Evolutionary conservation across 2,113 vertebrate genomes (phyloP).

Genomic region (Myotis brandtii): DNA sequence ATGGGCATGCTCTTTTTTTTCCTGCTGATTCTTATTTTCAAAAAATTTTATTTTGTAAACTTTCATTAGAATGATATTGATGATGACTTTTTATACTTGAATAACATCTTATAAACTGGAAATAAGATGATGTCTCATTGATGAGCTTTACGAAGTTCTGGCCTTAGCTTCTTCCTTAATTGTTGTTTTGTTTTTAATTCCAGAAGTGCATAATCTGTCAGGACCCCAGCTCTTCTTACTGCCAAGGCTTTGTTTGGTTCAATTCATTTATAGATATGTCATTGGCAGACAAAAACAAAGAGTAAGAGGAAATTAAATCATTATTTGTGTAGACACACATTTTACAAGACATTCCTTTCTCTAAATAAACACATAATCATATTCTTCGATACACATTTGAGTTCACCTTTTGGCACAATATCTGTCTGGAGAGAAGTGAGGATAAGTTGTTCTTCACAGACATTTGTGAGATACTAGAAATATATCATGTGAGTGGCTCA

Average conservation of each 20-base stretch:
- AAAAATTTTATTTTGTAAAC: constrained; percentile 23
- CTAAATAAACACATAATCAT: neutral
- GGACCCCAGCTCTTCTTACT: neutral
- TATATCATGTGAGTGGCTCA: neutral
- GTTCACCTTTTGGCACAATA: neutral
- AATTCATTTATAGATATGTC: neutral
- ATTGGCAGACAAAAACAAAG: neutral
- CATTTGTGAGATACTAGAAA: constrained; percentile 45
- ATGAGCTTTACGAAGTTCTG: constrained; percentile 14
- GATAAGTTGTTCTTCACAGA: neutral
- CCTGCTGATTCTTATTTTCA: constrained; percentile 23
- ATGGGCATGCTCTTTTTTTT: neutral
- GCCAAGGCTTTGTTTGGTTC: constrained; percentile 22
- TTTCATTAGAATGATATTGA: neutral
- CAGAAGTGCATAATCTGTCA: neutral
- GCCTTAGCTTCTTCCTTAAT: neutral
- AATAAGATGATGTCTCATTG: neutral
- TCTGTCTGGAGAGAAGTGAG: neutral
- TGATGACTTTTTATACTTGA: neutral
- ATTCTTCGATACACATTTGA: neutral
- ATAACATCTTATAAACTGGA: neutral
- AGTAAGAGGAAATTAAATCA: neutral
- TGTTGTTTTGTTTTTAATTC: constrained; percentile 18
- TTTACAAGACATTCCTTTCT: constrained; percentile 36
- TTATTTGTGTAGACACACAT: neutral